Percentiles rank a stretch among this genome's conserved stretches.
phyloP scores from a whole-genome alignment of 2,888 invertebrate species.

The Dryobota labecula region DNA sequence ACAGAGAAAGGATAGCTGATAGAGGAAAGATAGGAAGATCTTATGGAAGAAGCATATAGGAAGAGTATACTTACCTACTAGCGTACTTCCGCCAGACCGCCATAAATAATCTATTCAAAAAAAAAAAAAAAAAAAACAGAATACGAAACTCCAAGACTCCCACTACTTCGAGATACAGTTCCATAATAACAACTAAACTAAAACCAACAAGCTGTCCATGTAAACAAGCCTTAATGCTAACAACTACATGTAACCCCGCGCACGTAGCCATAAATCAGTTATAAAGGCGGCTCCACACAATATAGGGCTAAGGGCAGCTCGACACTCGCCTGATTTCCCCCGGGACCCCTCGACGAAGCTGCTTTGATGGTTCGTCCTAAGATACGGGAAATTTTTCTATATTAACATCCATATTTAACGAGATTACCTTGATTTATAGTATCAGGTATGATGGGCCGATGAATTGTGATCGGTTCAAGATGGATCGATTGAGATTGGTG shows the following conservation, averaged over 20 bases:
- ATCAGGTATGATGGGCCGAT: conserved; percentile 21
- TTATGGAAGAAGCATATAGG: background rate
- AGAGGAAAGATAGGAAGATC: too few species aligned
- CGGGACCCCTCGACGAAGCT: conserved; percentile 46
- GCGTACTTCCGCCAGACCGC: background rate
- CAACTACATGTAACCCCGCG: conserved; percentile 27
- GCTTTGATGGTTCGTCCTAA: conserved; percentile 57
- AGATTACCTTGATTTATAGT: conserved; percentile 52
- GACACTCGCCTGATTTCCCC: conserved; percentile 69
- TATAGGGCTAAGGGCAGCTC: conserved; percentile 52
- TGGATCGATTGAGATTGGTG: conserved; percentile 26
- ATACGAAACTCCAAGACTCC: too few species aligned
- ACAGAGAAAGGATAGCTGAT: too few species aligned
- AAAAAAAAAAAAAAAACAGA: background rate
- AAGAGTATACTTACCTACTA: background rate
- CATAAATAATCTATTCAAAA: background rate
- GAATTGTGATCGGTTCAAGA: conserved; percentile 23
- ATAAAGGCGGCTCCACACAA: conserved; percentile 55
- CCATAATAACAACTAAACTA: conserved; percentile 13
- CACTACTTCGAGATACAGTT: background rate
- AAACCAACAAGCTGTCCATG: background rate
- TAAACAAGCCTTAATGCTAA: conserved; percentile 29
- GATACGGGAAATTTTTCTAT: conserved; percentile 59
- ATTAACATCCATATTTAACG: conserved; percentile 63
- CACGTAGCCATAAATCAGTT: conserved; percentile 61